These are phyloP conservation scores for Huso huso DNA, from an alignment of 2,797 vertebrate genomes.

Conservation along the genomic window DNA sequence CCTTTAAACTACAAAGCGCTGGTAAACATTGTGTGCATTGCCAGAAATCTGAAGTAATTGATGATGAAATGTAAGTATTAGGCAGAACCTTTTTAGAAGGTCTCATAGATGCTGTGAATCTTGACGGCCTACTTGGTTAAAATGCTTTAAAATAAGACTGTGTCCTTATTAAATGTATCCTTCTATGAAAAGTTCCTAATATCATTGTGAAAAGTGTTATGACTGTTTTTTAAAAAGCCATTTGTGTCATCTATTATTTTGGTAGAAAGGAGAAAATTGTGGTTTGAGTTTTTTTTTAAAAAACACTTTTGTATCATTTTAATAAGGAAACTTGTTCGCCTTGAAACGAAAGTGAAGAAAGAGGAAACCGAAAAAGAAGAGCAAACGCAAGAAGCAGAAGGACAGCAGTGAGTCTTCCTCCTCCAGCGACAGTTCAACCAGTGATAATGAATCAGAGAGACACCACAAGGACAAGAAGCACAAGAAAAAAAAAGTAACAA, in stretches of 20 bases:
- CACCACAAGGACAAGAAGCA: constrained; percentile 61
- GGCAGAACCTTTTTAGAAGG: too few species aligned
- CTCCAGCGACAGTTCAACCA: constrained; percentile 50
- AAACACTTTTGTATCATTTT: constrained; percentile 10
- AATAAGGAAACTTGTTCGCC: constrained; percentile 87
- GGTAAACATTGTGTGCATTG: too few species aligned
- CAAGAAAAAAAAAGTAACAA: constrained; percentile 66
- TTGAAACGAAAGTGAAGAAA: constrained; percentile 81
- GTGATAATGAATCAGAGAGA: constrained; percentile 51
- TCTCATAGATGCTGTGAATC: too few species aligned
- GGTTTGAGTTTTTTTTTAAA: not conserved
- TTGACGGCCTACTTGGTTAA: too few species aligned
- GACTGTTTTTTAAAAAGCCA: not conserved
- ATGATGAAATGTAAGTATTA: too few species aligned
- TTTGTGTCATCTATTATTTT: not conserved
- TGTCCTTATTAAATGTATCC: too few species aligned
- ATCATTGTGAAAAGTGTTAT: not conserved
- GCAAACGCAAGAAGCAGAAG: constrained; percentile 62
- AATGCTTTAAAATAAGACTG: too few species aligned
- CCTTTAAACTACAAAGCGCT: too few species aligned
- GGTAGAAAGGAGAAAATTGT: not conserved
- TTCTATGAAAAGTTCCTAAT: too few species aligned
- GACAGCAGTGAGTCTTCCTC: constrained; percentile 49
- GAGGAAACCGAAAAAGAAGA: constrained; percentile 71
- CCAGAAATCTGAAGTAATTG: too few species aligned